phyloP scores from a whole-genome alignment of 2,113 vertebrate genomes.

The Dasyornis broadbenti region DNA sequence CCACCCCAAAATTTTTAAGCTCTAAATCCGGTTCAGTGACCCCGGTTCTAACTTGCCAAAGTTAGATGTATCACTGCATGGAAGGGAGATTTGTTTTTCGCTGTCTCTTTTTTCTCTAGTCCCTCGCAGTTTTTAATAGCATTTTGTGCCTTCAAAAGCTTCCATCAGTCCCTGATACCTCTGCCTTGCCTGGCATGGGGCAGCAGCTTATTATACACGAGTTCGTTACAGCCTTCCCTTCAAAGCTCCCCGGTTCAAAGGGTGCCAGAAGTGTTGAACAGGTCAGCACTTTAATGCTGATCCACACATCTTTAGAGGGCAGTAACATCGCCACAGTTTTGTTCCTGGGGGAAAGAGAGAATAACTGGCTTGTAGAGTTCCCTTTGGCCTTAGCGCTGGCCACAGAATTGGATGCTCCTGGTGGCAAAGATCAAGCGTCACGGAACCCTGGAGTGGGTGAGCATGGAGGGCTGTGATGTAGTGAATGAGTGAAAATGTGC shows the following conservation, averaged over 20 bases:
- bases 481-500: conserved; percentile 43
- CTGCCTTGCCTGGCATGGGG: conserved; percentile 57
- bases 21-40: neutral
- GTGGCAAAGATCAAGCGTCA: conserved; percentile 61
- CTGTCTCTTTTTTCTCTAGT: neutral
- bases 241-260: conserved; percentile 60
- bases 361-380: conserved; percentile 59
- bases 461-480: conserved; percentile 42
- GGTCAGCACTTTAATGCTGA: conserved; percentile 57
- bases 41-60: neutral
- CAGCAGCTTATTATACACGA: conserved; percentile 61
- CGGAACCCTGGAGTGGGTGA: conserved; percentile 20
- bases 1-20: neutral
- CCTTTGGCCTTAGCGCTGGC: conserved; percentile 49
- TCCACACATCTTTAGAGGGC: conserved; percentile 59
- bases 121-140: conserved; percentile 40
- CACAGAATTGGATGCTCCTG: conserved; percentile 46
- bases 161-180: conserved; percentile 39
- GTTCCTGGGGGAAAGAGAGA: conserved; percentile 63
- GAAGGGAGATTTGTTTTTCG: conserved; percentile 34
- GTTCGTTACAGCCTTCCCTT: conserved; percentile 55
- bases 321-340: conserved; percentile 47
- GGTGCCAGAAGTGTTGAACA: conserved; percentile 46
- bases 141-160: conserved; percentile 57
- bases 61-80: neutral